Evolutionary conservation across 2,888 invertebrate genomes (phyloP).

Genomic region (Pilophorus perplexus): DNA sequence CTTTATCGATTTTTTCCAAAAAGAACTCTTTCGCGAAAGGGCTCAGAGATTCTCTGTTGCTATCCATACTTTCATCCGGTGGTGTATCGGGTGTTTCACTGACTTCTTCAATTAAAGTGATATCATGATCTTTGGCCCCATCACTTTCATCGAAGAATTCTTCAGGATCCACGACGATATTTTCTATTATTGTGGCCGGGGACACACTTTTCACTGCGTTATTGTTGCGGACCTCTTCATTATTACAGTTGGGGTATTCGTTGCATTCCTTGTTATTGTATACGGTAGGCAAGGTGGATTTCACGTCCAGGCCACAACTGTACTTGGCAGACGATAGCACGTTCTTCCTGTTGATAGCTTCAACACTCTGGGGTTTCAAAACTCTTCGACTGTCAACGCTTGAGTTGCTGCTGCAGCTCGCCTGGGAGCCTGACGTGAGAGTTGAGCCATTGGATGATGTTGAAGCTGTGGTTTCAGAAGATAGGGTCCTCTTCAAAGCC

Average conservation of each 20-base stretch:
- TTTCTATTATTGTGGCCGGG: constrained; percentile 34
- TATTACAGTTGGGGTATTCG: neutral
- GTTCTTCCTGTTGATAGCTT: constrained; percentile 81
- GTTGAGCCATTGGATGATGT: constrained; percentile 64
- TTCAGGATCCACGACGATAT: constrained; percentile 31
- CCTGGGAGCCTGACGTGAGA: constrained; percentile 70
- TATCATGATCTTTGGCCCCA: neutral
- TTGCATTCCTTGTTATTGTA: constrained; percentile 4
- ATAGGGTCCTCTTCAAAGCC: constrained; percentile 63
- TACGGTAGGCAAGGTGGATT: constrained; percentile 51
- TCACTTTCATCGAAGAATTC: constrained; percentile 11
- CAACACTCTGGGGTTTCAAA: constrained; percentile 74
- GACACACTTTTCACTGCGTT: constrained; percentile 15
- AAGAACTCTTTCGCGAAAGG: constrained; percentile 27
- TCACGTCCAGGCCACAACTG: constrained; percentile 74
- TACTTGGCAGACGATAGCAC: constrained; percentile 83
- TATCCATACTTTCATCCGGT: neutral
- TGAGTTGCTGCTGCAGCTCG: constrained; percentile 51
- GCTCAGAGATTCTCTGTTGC: neutral
- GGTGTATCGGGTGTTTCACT: neutral
- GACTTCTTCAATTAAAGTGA: neutral
- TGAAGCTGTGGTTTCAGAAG: constrained; percentile 71
- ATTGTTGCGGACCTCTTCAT: neutral
- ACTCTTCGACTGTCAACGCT: constrained; percentile 66
- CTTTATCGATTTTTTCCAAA: constrained; percentile 7